These are phyloP conservation scores for Rattus rattus DNA, from an alignment of 2,113 vertebrate species.

Conservation along the genomic window DNA sequence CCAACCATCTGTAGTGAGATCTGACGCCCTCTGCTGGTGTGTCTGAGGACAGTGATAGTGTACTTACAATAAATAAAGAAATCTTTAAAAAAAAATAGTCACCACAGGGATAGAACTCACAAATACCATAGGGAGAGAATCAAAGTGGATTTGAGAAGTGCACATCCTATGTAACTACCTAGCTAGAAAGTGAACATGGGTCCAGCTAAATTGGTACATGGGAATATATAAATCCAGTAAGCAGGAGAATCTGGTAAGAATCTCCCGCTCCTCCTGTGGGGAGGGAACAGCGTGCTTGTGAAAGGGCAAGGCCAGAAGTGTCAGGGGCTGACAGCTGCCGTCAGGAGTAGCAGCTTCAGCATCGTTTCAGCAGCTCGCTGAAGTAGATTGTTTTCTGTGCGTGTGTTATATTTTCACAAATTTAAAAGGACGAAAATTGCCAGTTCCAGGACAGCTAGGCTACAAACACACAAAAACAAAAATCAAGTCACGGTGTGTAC, in stretches of 20 bases:
- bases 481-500: background rate
- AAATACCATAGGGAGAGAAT: background rate
- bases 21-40: too few relatives aligned
- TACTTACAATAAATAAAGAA: too few relatives aligned
- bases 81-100: background rate
- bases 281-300: fast-evolving
- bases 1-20: too few relatives aligned
- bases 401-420: background rate
- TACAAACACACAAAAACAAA: background rate
- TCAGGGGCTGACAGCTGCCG: background rate
- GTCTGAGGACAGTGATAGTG: too few relatives aligned
- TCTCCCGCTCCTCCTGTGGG: background rate
- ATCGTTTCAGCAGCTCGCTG: background rate
- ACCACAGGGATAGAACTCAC: background rate
- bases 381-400: background rate
- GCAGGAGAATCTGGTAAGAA: background rate
- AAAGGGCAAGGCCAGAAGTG: background rate
- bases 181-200: background rate
- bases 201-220: background rate
- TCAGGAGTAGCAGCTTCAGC: background rate
- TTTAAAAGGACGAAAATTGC: background rate
- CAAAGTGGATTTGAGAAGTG: background rate
- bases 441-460: background rate
- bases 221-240: background rate
- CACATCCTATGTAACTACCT: too few relatives aligned